These are phyloP conservation scores for Diogma glabrata DNA, from an alignment of 2,888 invertebrate genomes.

Conservation along the genomic window DNA sequence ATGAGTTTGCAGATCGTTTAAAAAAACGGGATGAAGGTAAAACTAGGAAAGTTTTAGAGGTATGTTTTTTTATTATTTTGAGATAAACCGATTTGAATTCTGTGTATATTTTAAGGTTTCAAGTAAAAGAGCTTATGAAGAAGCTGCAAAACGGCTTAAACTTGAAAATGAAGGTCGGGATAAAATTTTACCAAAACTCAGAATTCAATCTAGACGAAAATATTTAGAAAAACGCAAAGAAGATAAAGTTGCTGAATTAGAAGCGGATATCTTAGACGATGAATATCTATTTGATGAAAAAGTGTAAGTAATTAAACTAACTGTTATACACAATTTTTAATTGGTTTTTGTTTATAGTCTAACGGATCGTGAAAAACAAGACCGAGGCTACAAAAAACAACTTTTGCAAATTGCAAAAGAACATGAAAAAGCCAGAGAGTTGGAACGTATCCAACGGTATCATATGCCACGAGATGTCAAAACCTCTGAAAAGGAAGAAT, in stretches of 20 bases:
- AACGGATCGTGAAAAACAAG: constrained; percentile 72
- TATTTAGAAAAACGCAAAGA: constrained; percentile 93
- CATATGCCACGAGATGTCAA: constrained; percentile 84
- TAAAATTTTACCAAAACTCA: constrained; percentile 74
- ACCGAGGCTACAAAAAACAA: constrained; percentile 82
- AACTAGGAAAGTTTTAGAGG: constrained; percentile 64
- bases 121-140: constrained; percentile 62
- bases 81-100: too few relatives aligned
- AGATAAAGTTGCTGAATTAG: constrained; percentile 90
- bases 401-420: constrained; percentile 84
- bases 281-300: constrained; percentile 87
- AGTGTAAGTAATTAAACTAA: constrained; percentile 46
- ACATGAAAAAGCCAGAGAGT: constrained; percentile 87
- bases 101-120: constrained; percentile 30
- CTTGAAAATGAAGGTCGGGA: constrained; percentile 76
- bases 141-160: constrained; percentile 83
- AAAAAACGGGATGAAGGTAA: constrained; percentile 81
- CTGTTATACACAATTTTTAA: not conserved
- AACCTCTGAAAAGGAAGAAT: constrained; percentile 60
- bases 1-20: constrained; percentile 84
- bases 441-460: constrained; percentile 88
- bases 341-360: constrained; percentile 44
- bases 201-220: constrained; percentile 82
- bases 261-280: constrained; percentile 91
- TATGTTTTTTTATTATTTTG: constrained; percentile 4